Evolutionary conservation across 2,113 vertebrate species (phyloP).

Genomic region (Columba janthina): DNA sequence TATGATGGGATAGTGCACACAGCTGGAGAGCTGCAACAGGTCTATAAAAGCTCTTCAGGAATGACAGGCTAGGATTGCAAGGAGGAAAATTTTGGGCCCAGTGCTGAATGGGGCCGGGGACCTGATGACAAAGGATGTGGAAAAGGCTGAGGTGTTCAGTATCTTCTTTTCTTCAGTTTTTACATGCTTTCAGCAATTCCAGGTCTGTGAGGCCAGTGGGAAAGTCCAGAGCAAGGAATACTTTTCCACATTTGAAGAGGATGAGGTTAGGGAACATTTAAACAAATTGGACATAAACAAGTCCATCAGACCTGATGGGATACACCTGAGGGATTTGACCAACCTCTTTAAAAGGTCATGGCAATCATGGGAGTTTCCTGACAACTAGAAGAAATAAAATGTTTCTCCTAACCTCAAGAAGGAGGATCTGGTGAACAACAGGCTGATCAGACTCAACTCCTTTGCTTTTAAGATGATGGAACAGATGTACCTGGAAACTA

Average conservation of each 20-base stretch:
- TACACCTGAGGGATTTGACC: not conserved
- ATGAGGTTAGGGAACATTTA: not conserved
- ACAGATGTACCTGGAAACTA: not conserved
- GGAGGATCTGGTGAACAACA: not conserved
- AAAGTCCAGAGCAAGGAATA: not conserved
- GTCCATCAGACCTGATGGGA: not conserved
- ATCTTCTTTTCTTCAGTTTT: not conserved
- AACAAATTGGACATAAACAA: not conserved
- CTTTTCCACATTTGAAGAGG: accelerated
- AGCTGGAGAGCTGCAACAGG: not conserved
- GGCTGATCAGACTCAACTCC: not conserved
- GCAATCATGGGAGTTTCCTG: not conserved
- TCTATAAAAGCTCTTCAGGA: not conserved
- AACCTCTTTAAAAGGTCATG: not conserved
- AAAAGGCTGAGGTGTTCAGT: not conserved
- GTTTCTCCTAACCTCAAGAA: not conserved
- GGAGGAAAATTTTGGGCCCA: not conserved
- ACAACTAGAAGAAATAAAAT: not conserved
- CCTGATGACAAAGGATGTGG: not conserved
- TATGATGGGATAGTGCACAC: not conserved
- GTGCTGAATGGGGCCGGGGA: not conserved
- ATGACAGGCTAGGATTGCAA: not conserved
- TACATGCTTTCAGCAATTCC: not conserved
- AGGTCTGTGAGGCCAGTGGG: not conserved
- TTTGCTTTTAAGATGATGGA: not conserved